Evolutionary conservation across 2,888 invertebrate genomes (phyloP), one percentile per base, ranked within the genome.

Genomic region (Scaptomyza tumidula): DNA sequence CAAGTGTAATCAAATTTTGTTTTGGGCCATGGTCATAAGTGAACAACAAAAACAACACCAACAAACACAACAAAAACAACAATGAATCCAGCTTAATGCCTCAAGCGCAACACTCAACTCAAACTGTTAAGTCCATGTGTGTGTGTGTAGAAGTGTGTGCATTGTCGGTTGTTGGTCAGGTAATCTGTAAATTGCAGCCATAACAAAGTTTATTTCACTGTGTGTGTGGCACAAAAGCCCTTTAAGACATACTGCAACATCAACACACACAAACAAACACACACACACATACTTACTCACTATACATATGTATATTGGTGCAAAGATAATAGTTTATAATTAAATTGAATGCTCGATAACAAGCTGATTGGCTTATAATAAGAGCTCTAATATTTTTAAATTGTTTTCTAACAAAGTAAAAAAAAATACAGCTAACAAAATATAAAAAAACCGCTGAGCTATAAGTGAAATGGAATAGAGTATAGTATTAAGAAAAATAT

Each of bases 1-100:
- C 60, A 35, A 75, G 58, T 71, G 66, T 75, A 71, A 71, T 74
- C 60, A 75, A 74, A 75, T 70, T 60, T 65, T 43, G 41, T 56
- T 56, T 27, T 49, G 48, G 60, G 48, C 60, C 49, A 55, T 46
- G 73, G 62, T 52, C 71, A 70, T 48, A 70, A 53, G 39, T 52
- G 9, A 10, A 19, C 41, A 43, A 16, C 31, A 33, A n/a, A 9
- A n/a, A 48, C 24, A 45, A 24, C n/a, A n/a, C n/a, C n/a, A n/a
- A n/a, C n/a, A n/a, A n/a, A n/a, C n/a, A n/a, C n/a, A n/a, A n/a
- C 44, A 55, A 33, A 33, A 29, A 29, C 6, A 37, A 24, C 24
- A 29, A 53, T 44, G 45, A 37, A 52, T 45, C 3, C 31, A 50
- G 48, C 29, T 57, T 44, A 56, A 56, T 45, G 14, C 16, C 37